Percentiles rank a stretch among this genome's conserved stretches.
Evolutionary conservation across 2,888 invertebrate genomes (phyloP).

Genomic region (Copidosoma aretas): DNA sequence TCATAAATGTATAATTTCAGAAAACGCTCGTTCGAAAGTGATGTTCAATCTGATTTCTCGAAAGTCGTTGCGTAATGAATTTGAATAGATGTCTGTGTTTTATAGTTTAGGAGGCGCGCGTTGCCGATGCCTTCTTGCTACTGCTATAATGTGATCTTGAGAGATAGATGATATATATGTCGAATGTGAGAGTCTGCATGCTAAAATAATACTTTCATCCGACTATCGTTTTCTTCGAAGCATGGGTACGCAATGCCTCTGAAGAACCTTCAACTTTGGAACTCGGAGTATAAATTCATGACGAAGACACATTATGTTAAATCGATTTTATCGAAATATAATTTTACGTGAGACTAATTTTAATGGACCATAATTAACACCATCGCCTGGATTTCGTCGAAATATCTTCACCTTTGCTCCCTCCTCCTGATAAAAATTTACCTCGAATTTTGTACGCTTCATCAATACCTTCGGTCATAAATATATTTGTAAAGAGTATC

Average conservation of each 20-base stretch:
- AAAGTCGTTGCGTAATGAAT: constrained; percentile 2
- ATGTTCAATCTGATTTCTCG: neutral
- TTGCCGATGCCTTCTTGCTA: no score
- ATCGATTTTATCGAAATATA: neutral
- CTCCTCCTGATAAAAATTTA: neutral
- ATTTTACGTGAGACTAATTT: neutral
- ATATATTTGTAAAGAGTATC: neutral
- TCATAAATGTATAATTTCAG: no score
- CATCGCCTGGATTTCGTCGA: neutral
- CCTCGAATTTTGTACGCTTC: neutral
- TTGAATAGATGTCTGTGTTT: constrained; percentile 8
- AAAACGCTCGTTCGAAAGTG: neutral
- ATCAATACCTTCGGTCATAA: neutral
- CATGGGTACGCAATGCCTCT: neutral
- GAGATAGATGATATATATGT: neutral
- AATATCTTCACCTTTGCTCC: neutral
- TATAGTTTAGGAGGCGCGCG: constrained; percentile 2
- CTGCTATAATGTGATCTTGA: neutral
- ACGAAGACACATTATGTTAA: neutral
- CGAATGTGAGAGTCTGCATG: constrained; percentile 10
- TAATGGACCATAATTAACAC: neutral
- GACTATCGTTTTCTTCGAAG: neutral
- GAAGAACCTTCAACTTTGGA: neutral
- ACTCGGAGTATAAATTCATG: neutral
- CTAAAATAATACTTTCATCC: constrained; percentile 22